Conservation (phyloP, 1,140 invertebrate genomes). For the Eulimnadia texana region DNA sequence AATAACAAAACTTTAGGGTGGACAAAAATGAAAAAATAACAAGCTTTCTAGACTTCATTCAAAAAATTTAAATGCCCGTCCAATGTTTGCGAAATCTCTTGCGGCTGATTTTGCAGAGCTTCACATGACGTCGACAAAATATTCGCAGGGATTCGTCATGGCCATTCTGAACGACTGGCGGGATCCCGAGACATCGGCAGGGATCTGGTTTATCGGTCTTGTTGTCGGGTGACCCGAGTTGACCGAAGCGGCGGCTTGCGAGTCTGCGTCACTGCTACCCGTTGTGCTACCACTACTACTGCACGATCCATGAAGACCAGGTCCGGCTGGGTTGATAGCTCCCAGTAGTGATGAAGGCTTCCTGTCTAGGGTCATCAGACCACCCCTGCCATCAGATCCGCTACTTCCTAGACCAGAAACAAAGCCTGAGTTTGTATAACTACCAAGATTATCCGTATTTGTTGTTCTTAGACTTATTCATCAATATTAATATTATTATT, state of each 20-base stretch:
- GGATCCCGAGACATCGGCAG: slow-evolving; percentile 57
- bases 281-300: too few species aligned
- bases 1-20: too few species aligned
- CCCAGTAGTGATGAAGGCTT: neutral
- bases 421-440: too few species aligned
- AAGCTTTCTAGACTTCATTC: too few species aligned
- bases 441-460: too few species aligned
- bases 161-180: slow-evolving; percentile 69
- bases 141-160: slow-evolving; percentile 74
- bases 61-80: too few species aligned
- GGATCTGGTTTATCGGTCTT: slow-evolving; percentile 20
- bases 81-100: too few species aligned
- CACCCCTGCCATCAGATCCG: slow-evolving; percentile 42
- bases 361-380: slow-evolving; percentile 23
- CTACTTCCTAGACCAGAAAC: too few species aligned
- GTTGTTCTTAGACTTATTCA: too few species aligned
- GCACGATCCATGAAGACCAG: slow-evolving; percentile 3
- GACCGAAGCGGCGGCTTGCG: neutral
- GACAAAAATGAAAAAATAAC: too few species aligned
- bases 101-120: too few species aligned
- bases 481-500: too few species aligned
- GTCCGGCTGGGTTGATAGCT: slow-evolving; percentile 1
- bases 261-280: neutral
- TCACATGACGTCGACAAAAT: slow-evolving; percentile 68
- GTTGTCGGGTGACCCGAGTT: neutral